phyloP scores from a whole-genome alignment of 2,797 vertebrate species.

The Microctenopoma stevenorrisi region DNA sequence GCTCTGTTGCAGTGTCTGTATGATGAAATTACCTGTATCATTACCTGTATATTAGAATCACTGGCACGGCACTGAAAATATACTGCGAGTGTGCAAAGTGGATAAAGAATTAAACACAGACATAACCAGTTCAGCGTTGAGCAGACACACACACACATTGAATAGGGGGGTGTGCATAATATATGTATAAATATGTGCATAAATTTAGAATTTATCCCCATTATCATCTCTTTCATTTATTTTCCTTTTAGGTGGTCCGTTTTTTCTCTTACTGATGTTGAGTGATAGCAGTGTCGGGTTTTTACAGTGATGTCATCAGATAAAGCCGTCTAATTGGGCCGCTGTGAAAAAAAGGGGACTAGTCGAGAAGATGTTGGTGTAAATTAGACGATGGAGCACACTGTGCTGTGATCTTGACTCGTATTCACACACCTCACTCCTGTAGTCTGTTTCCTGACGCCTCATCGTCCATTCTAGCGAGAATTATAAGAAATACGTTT shows the following conservation, averaged over 20 bases:
- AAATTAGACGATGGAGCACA: slow-evolving; percentile 74
- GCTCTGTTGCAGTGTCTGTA: background rate
- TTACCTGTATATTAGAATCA: background rate
- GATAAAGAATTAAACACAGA: slow-evolving; percentile 4
- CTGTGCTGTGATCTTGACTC: slow-evolving; percentile 55
- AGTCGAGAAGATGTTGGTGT: slow-evolving; percentile 47
- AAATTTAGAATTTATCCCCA: slow-evolving; percentile 56
- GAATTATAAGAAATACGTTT: background rate
- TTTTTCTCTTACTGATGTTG: slow-evolving; percentile 47
- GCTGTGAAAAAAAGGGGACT: slow-evolving; percentile 30
- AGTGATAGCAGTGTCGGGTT: slow-evolving; percentile 56
- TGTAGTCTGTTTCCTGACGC: background rate
- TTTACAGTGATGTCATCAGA: slow-evolving; percentile 55
- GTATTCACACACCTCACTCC: slow-evolving; percentile 35
- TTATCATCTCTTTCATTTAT: slow-evolving; percentile 66
- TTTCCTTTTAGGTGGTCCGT: slow-evolving; percentile 37
- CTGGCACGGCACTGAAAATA: background rate
- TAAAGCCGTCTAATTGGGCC: slow-evolving; percentile 56
- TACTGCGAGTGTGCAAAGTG: slow-evolving; percentile 6
- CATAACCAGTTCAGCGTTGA: slow-evolving; percentile 16
- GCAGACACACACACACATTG: slow-evolving; percentile 11
- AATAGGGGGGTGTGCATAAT: slow-evolving; percentile 42
- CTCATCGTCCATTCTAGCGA: background rate
- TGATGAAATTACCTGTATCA: background rate
- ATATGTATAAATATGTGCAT: slow-evolving; percentile 75